Percentiles rank a stretch among this genome's conserved stretches.
Conservation (phyloP, 2,888 invertebrate genomes). For the Diaprepes abbreviatus region DNA sequence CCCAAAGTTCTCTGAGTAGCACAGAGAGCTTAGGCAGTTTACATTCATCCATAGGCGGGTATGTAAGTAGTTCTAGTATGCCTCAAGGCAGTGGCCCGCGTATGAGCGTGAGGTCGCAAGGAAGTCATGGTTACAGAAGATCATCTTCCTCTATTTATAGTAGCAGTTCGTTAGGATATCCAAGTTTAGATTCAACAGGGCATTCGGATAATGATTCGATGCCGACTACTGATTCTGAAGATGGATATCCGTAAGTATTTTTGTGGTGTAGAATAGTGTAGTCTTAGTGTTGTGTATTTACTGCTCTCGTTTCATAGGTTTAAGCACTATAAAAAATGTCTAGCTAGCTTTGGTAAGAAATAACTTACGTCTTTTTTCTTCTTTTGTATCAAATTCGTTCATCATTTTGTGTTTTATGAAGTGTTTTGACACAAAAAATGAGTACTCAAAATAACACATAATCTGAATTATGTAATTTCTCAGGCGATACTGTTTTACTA, state of each 20-base stretch:
- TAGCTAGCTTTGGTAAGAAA: too few species aligned
- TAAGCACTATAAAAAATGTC: too few species aligned
- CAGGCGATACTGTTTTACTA: too few species aligned
- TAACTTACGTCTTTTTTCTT: too few species aligned
- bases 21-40: slow-evolving; percentile 69
- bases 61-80: slow-evolving; percentile 59
- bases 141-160: slow-evolving; percentile 70
- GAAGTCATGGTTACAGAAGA: slow-evolving; percentile 64
- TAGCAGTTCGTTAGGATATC: slow-evolving; percentile 68
- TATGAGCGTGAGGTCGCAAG: slow-evolving; percentile 66
- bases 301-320: too few species aligned
- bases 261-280: too few species aligned
- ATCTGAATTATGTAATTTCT: too few species aligned
- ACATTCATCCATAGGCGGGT: slow-evolving; percentile 61
- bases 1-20: slow-evolving; percentile 69
- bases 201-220: slow-evolving; percentile 71
- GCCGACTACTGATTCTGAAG: slow-evolving; percentile 80
- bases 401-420: too few species aligned
- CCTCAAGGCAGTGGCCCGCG: slow-evolving; percentile 69
- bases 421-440: too few species aligned
- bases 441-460: too few species aligned
- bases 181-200: slow-evolving; percentile 71
- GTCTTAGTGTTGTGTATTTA: too few species aligned
- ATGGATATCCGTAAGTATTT: slow-evolving; percentile 78
- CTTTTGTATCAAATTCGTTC: too few species aligned